These are phyloP conservation scores for Hippocampus guttulatus DNA, from an alignment of 2,113 vertebrate genomes.

Conservation along the genomic window DNA sequence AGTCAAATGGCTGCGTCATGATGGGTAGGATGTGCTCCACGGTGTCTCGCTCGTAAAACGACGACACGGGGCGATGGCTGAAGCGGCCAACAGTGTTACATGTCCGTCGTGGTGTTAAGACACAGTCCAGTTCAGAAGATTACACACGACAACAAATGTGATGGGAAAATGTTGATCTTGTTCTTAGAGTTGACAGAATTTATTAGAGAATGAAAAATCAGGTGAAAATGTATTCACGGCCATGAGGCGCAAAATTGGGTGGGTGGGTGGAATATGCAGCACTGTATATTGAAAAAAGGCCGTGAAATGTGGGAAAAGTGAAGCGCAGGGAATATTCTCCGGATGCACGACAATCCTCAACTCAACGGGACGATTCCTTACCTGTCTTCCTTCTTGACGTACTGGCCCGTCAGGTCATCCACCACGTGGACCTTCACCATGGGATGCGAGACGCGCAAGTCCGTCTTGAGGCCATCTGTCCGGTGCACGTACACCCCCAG, in stretches of 20 bases:
- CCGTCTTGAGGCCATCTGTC: slow-evolving; percentile 83
- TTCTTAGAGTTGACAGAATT: no score
- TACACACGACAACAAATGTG: no score
- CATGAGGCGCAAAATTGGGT: no score
- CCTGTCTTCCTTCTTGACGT: slow-evolving; percentile 88
- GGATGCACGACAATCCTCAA: not conserved
- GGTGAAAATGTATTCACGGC: no score
- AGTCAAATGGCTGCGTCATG: slow-evolving; percentile 89
- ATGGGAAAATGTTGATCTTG: no score
- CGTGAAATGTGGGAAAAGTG: not conserved
- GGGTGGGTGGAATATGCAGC: no score
- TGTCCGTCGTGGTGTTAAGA: no score
- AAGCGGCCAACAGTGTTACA: slow-evolving; percentile 10
- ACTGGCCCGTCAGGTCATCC: slow-evolving; percentile 82
- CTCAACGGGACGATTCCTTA: slow-evolving; percentile 49
- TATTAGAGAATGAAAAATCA: no score
- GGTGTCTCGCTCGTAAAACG: slow-evolving; percentile 81
- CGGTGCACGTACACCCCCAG: slow-evolving; percentile 87
- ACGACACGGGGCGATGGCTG: slow-evolving; percentile 81
- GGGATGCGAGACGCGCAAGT: slow-evolving; percentile 84
- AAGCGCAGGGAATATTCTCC: not conserved
- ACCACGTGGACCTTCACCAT: slow-evolving; percentile 93
- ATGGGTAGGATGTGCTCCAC: slow-evolving; percentile 83
- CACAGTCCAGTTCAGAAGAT: no score
- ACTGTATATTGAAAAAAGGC: not conserved